Conservation (phyloP, 2,797 vertebrate genomes). For the Aphelocoma californica region DNA sequence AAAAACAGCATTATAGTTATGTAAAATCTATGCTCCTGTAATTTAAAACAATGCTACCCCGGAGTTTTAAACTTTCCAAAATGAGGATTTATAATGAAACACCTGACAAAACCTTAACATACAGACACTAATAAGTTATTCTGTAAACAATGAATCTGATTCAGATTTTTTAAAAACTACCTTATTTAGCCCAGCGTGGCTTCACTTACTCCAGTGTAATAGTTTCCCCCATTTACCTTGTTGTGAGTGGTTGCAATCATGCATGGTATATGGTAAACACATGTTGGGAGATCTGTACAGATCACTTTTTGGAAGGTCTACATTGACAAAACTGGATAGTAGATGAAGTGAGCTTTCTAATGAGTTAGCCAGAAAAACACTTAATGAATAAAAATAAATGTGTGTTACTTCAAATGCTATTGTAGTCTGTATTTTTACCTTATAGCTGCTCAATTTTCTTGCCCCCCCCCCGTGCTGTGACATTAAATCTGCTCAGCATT, state of each 20-base stretch:
- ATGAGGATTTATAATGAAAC: constrained; percentile 65
- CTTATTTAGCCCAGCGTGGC: constrained; percentile 19
- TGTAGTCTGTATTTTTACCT: neutral
- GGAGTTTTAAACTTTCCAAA: constrained; percentile 55
- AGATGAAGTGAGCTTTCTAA: constrained; percentile 50
- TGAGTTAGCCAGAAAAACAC: constrained; percentile 27
- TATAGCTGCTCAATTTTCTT: neutral
- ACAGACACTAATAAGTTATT: constrained; percentile 57
- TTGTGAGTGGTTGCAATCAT: constrained; percentile 13
- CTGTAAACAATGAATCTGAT: constrained; percentile 52
- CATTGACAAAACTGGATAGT: constrained; percentile 14
- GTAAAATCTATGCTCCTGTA: constrained; percentile 49
- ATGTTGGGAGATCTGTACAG: neutral
- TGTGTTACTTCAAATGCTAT: neutral
- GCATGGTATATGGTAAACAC: constrained; percentile 33
- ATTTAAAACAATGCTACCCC: constrained; percentile 60
- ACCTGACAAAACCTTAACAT: constrained; percentile 53
- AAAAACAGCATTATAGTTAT: constrained; percentile 43
- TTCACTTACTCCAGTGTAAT: constrained; percentile 24
- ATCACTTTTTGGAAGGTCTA: neutral
- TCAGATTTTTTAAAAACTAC: constrained; percentile 5
- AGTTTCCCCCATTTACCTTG: constrained; percentile 16
- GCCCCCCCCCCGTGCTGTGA: neutral
- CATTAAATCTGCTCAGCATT: neutral
- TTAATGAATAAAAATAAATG: constrained; percentile 34